Evolutionary conservation across 2,888 invertebrate species (phyloP).

Genomic region (Mythimna lalbum): DNA sequence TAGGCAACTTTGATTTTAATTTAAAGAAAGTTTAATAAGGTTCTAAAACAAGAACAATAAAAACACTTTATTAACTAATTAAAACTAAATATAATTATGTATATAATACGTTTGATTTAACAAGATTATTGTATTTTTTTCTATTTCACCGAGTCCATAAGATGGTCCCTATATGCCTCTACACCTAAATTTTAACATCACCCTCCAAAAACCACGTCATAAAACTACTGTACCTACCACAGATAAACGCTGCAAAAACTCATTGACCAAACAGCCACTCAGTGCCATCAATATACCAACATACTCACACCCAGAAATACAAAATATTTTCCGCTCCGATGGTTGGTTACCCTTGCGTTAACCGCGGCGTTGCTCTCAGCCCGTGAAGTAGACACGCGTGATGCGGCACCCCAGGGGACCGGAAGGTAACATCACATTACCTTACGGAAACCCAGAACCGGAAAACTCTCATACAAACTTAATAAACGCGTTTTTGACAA

Average conservation of each 20-base stretch:
- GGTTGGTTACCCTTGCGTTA: conserved; percentile 60
- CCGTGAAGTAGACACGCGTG: conserved; percentile 59
- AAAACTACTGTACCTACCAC: not conserved
- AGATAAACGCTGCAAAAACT: conserved; percentile 15
- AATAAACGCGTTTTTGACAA: conserved; percentile 51
- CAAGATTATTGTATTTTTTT: too few relatives aligned
- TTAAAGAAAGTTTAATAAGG: too few relatives aligned
- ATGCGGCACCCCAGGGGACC: conserved; percentile 59
- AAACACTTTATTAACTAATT: too few relatives aligned
- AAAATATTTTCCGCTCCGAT: conserved; percentile 51
- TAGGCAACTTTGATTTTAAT: too few relatives aligned
- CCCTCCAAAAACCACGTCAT: too few relatives aligned
- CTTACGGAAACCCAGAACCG: conserved; percentile 52
- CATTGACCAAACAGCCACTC: conserved; percentile 34
- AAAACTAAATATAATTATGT: too few relatives aligned
- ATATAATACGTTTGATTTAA: too few relatives aligned
- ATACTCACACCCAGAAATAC: conserved; percentile 22
- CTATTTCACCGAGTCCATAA: too few relatives aligned
- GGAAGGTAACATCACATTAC: conserved; percentile 63
- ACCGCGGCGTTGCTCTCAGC: conserved; percentile 50
- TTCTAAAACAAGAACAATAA: too few relatives aligned
- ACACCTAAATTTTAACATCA: too few relatives aligned
- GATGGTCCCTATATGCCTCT: too few relatives aligned
- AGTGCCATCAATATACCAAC: conserved; percentile 42
- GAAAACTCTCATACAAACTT: conserved; percentile 58